These are phyloP conservation scores for Bombylius major DNA, from an alignment of 2,888 invertebrate species.

Conservation along the genomic window DNA sequence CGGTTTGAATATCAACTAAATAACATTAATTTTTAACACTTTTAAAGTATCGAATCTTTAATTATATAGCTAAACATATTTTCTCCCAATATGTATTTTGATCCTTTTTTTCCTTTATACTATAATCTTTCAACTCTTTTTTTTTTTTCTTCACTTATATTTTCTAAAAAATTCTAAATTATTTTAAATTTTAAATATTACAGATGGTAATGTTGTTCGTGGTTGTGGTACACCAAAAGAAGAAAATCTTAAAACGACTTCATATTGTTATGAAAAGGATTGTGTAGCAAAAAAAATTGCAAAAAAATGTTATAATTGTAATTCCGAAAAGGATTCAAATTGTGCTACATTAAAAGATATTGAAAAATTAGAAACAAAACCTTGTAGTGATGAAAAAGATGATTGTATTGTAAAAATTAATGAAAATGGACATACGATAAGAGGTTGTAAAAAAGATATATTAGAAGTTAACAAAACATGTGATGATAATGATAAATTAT, in stretches of 20 bases:
- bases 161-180: too few species aligned
- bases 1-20: too few species aligned
- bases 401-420: neutral
- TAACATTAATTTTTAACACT: too few species aligned
- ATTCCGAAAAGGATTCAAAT: neutral
- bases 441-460: neutral
- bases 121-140: too few species aligned
- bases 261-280: neutral
- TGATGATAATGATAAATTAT: neutral
- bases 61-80: too few species aligned
- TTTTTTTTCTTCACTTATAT: too few species aligned
- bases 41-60: too few species aligned
- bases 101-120: too few species aligned
- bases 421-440: neutral
- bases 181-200: neutral
- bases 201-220: neutral
- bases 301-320: neutral
- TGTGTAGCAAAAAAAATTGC: neutral
- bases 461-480: neutral
- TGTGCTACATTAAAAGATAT: neutral
- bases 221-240: conserved; percentile 4
- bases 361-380: neutral
- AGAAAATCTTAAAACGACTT: neutral
- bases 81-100: too few species aligned
- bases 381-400: neutral